A percentile compares a stretch with the other conserved stretches of the same genome.
These are phyloP conservation scores for Calidris pygmaea DNA, from an alignment of 2,113 vertebrate genomes.

Conservation along the genomic window DNA sequence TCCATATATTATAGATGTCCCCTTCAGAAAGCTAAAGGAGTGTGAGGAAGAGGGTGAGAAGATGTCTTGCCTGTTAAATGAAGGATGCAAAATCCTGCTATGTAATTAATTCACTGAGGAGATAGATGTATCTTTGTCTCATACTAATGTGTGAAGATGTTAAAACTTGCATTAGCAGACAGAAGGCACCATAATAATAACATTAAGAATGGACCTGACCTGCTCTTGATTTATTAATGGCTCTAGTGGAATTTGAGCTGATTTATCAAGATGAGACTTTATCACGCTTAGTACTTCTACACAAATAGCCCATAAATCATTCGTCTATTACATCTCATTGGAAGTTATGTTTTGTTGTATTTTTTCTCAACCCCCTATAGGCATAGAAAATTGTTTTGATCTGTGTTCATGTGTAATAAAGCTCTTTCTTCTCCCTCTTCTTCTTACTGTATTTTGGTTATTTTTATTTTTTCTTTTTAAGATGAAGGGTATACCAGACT, in stretches of 20 bases:
- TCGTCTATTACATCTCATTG: background rate
- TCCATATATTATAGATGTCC: background rate
- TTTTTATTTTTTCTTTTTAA: background rate
- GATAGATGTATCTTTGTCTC: background rate
- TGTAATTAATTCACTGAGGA: background rate
- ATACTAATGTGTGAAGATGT: background rate
- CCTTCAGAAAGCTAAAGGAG: background rate
- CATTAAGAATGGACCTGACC: background rate
- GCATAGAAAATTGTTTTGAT: conserved; percentile 24
- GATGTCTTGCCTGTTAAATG: background rate
- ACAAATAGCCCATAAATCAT: conserved; percentile 26
- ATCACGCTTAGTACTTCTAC: background rate
- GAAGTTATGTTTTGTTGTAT: background rate
- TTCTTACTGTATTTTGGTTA: background rate
- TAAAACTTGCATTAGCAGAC: conserved; percentile 41
- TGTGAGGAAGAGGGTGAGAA: background rate
- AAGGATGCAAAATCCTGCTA: background rate
- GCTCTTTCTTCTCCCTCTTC: background rate
- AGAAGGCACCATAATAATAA: conserved; percentile 15
- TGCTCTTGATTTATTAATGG: conserved; percentile 16
- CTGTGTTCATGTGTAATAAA: background rate
- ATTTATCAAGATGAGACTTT: conserved; percentile 36
- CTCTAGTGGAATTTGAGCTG: conserved; percentile 35
- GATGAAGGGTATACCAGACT: background rate
- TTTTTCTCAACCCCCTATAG: background rate